Percentiles rank a stretch among this genome's conserved stretches.
Evolutionary conservation across 2,888 invertebrate genomes (phyloP).

Genomic region (Cephus nigrinus): DNA sequence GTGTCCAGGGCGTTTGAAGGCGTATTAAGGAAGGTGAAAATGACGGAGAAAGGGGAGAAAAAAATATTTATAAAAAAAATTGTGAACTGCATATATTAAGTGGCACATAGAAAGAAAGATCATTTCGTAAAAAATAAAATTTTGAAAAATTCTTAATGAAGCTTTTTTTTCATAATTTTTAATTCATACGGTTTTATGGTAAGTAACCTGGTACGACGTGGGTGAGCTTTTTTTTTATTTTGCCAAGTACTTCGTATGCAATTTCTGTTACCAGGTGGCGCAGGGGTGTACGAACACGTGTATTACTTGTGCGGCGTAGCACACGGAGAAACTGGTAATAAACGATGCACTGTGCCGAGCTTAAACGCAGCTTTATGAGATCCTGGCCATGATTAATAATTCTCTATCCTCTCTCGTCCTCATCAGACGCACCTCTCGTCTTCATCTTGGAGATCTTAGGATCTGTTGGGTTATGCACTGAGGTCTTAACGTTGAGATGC

Average conservation of each 20-base stretch:
- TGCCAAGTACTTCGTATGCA: no score
- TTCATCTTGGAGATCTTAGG: slow-evolving; percentile 34
- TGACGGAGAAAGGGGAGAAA: background rate
- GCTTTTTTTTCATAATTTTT: no score
- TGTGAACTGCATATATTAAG: rapidly evolving
- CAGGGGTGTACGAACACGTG: no score
- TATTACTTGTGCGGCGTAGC: no score
- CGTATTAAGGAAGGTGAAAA: background rate
- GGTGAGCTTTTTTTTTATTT: no score
- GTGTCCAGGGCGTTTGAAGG: background rate
- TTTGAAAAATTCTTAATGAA: background rate
- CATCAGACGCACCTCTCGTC: slow-evolving; percentile 38
- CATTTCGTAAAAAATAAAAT: background rate
- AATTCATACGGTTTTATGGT: no score
- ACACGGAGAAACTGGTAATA: slow-evolving; percentile 12
- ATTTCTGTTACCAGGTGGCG: no score
- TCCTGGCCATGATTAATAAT: slow-evolving; percentile 63
- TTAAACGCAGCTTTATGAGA: slow-evolving; percentile 62
- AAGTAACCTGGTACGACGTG: no score
- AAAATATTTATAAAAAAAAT: background rate
- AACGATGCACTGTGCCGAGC: slow-evolving; percentile 56
- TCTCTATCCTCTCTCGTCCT: slow-evolving; percentile 37
- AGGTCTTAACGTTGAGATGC: slow-evolving; percentile 28
- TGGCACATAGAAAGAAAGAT: background rate
- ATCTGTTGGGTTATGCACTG: slow-evolving; percentile 36